Evolutionary conservation across 2,797 vertebrate species (phyloP), one percentile per base, ranked within the genome.

Genomic region (Dicrostonyx torquatus): DNA sequence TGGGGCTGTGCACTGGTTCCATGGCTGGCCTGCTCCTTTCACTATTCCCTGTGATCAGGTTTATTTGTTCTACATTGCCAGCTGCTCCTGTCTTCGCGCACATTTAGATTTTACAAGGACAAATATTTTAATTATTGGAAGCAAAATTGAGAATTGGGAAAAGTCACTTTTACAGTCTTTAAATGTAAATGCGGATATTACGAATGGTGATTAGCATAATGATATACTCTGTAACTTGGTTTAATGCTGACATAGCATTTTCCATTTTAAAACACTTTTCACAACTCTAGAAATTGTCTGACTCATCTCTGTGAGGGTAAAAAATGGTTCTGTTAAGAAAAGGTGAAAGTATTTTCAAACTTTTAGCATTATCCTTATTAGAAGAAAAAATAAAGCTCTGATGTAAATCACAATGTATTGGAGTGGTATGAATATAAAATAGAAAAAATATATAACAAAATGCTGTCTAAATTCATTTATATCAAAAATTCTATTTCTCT

Each of bases 201-300:
- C 75, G 88, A 97, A 90, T 3, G 72, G 62, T 70, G 96, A 95
- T 97, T 97, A 84, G 1, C 72, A 95, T 96, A 96, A 95, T 97
- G 95, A 90, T n/a, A 31, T 91, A 97, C 94, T 50, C 95, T 94
- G 18, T 62, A 94, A 75, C 94, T 87, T 97, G 37, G 34, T 93
- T 62, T 95, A 79, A 96, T 77, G 73, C 50, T 89, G 64, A 70
- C 77, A 53, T 94, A 88, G 78, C 89, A 50, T 29, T 75, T 87
- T 90, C 26, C 93, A 91, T 94, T 92, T 82, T 20, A 78, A 94
- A 95, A 82, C 86, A 87, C 70, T 84, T 95, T 93, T 45, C 29
- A 89, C 96, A 89, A 94, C 73, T 88, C 45, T 80, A 97, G 79
- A 91, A 91, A 92, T 86, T 93, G 31, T 96, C 96, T 96, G 94